A percentile compares a stretch with the other conserved stretches of the same genome.
These are phyloP conservation scores for Temnopleurus reevesii DNA, from an alignment of 53 echinoderm and acorn worm genomes.

Conservation along the genomic window DNA sequence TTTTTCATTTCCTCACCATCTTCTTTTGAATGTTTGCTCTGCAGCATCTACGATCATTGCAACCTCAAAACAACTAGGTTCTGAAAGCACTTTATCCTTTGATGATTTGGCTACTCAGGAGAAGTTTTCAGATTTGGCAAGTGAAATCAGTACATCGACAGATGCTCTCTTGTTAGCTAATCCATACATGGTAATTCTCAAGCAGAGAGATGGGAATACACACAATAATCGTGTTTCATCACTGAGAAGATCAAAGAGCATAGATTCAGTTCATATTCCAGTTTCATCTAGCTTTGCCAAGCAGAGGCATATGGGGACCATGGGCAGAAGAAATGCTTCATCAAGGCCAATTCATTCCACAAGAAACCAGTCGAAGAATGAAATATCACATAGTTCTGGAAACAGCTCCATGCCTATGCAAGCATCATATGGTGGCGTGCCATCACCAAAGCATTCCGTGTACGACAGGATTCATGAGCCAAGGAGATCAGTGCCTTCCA, in stretches of 20 bases:
- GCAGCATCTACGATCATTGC: constrained; percentile 59
- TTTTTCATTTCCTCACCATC: no score
- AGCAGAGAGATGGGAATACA: background rate
- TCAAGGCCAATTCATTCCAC: background rate
- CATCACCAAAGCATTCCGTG: background rate
- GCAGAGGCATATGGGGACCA: background rate
- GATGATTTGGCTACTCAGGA: background rate
- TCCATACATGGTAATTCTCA: constrained; percentile 27
- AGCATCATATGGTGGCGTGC: background rate
- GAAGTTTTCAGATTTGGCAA: constrained; percentile 59
- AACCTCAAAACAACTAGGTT: constrained; percentile 46
- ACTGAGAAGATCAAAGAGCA: background rate
- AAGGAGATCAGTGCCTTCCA: constrained; percentile 1
- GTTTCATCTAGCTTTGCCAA: background rate
- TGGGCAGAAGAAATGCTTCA: background rate
- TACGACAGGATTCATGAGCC: background rate
- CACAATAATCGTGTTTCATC: background rate
- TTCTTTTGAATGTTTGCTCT: background rate
- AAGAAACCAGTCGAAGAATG: background rate
- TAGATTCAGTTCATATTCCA: background rate
- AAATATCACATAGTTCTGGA: background rate
- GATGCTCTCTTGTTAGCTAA: constrained; percentile 71
- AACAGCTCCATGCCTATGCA: background rate
- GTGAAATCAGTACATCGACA: constrained; percentile 72
- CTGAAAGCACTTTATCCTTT: background rate